These are phyloP conservation scores for Galerucella calmariensis DNA, from an alignment of 2,888 invertebrate species.

Conservation along the genomic window DNA sequence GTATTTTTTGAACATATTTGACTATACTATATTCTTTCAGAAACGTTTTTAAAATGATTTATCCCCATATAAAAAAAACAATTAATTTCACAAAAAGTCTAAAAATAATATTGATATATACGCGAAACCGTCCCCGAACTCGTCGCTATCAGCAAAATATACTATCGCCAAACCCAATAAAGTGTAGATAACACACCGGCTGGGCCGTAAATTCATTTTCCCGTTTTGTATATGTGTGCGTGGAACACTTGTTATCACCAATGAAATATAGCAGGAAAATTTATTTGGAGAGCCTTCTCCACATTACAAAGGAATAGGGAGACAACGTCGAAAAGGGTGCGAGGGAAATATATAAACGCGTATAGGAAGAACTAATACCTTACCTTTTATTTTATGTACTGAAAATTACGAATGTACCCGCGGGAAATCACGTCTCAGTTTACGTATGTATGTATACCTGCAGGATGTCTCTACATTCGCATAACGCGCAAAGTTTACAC, in stretches of 20 bases:
- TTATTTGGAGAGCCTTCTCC: conserved; percentile 19
- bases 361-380: conserved; percentile 21
- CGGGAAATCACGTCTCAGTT: conserved; percentile 57
- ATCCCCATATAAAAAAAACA: no score
- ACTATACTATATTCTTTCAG: no score
- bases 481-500: no score
- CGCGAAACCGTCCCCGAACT: neutral
- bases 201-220: conserved; percentile 21
- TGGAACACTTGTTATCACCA: conserved; percentile 25
- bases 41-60: no score
- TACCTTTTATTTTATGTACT: conserved; percentile 39
- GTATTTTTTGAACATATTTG: no score
- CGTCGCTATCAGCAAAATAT: neutral
- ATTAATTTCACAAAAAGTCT: neutral
- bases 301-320: conserved; percentile 7
- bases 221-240: conserved; percentile 9
- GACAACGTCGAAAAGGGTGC: neutral
- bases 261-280: conserved; percentile 20
- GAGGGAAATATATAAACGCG: conserved; percentile 9
- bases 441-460: conserved; percentile 38
- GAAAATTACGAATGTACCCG: conserved; percentile 47
- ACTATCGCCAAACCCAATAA: conserved; percentile 3
- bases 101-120: neutral
- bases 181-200: conserved; percentile 11
- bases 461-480: neutral